Base-by-base conservation (phyloP, 2,113 vertebrate genomes). In the Leiothrix lutea region DNA sequence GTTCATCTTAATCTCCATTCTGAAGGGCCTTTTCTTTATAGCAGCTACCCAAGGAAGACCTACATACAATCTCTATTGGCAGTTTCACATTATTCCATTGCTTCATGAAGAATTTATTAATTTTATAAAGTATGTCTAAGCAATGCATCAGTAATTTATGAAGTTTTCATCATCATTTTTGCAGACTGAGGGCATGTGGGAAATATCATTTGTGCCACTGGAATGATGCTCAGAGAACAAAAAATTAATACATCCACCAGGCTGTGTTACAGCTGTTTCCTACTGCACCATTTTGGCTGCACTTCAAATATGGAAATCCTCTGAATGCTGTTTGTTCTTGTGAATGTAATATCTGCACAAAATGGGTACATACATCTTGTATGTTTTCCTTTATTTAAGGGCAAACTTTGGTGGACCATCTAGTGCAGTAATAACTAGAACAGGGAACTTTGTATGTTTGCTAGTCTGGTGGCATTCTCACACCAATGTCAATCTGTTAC, bases 161-260 rank as follows among this genome's bases (percentile, higher is more conserved):
- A 93, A 95, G 60, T 13, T 93, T 85, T 83, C 85, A 62, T 95
- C 74, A 42, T 96, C 70, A 51, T 77, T 92, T 92, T 92, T 91
- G 31, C 81, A 91, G 84, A 65, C 73, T 42, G 35, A 78, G 72
- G 74, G 60, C 95, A 88, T 44, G 40, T 89, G 83, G 86, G 95
- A 94, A 91, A 96, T 92, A 96, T 36, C 9, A 86, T 94, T 97
- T 96, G 62, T 96, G 92, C 95, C 79, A 82, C 86, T 94, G 90
- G 80, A 95, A 86, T 66, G 88, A 60, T 91, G 71, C 60, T 94
- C 74, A 74, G 64, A 73, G 94, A 95, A 88, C 95, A 94, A 72
- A 75, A 92, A 92, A 61, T 73, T 31, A 87, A 66, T 62, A n/a
- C 51, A 57, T 87, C 72, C 42, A 70, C 36, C 53, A 66, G 85